Conservation (phyloP, 1,140 invertebrate genomes). For the Hestina assimilis region DNA sequence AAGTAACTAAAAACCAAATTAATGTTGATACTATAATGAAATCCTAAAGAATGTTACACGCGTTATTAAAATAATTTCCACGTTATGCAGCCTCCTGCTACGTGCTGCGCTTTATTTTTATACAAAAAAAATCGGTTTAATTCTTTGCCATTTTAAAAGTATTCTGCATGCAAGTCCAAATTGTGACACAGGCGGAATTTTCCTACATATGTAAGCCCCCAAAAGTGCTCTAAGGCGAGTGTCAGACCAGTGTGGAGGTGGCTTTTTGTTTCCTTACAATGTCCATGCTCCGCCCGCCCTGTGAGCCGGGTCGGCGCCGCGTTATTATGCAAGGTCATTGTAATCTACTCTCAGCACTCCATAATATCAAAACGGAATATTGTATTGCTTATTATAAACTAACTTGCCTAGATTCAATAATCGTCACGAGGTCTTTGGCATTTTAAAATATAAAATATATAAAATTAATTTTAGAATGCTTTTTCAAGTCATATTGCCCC, state of each 20-base stretch:
- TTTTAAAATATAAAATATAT: too few species aligned
- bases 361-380: constrained; percentile 41
- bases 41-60: too few species aligned
- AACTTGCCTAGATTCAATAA: not conserved
- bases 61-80: too few species aligned
- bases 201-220: constrained; percentile 9
- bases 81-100: not conserved
- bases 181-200: constrained; percentile 5
- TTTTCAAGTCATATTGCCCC: too few species aligned
- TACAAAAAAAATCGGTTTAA: not conserved
- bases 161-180: constrained; percentile 2
- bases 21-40: too few species aligned
- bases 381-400: constrained; percentile 1
- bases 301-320: constrained; percentile 36
- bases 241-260: not conserved
- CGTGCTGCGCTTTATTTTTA: not conserved
- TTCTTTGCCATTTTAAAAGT: constrained; percentile 4
- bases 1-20: too few species aligned
- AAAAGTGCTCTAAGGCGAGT: constrained; percentile 2
- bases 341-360: constrained; percentile 44
- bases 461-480: too few species aligned
- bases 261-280: constrained; percentile 3
- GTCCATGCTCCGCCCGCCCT: not conserved
- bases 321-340: constrained; percentile 57
- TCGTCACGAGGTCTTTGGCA: not conserved